These are phyloP conservation scores for Hydroisotoma schaefferi DNA, from an alignment of 2,888 invertebrate genomes.

Conservation along the genomic window DNA sequence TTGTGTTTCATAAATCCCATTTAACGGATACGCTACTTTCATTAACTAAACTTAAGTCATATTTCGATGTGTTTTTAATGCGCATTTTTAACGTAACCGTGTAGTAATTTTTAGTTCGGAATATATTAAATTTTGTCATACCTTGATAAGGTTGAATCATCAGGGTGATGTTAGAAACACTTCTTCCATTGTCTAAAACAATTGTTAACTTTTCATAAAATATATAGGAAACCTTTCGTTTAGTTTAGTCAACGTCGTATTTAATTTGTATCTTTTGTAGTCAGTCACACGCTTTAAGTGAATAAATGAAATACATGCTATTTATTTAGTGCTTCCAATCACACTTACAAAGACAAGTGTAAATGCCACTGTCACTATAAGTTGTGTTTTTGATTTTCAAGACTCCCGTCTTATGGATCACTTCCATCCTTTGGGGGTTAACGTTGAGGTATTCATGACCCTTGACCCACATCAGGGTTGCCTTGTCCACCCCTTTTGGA, in stretches of 20 bases:
- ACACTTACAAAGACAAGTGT: constrained; percentile 71
- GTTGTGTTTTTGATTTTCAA: constrained; percentile 77
- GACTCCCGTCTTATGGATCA: constrained; percentile 84
- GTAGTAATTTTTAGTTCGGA: too few species aligned
- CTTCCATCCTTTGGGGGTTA: constrained; percentile 74
- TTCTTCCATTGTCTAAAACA: constrained; percentile 37
- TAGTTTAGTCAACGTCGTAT: neutral
- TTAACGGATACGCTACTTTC: too few species aligned
- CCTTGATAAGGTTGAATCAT: constrained; percentile 41
- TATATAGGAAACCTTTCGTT: neutral
- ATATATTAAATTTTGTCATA: too few species aligned
- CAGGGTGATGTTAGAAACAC: constrained; percentile 44
- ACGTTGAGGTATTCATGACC: constrained; percentile 67
- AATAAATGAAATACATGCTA: neutral
- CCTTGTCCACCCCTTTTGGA: constrained; percentile 53
- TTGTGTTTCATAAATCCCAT: too few species aligned
- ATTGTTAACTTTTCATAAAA: neutral
- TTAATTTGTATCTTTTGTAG: too few species aligned
- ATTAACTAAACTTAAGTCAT: too few species aligned
- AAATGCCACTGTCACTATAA: constrained; percentile 76
- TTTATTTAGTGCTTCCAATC: neutral
- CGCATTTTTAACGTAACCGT: too few species aligned
- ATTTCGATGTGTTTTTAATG: too few species aligned
- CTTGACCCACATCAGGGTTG: constrained; percentile 84
- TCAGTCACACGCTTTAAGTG: neutral